Evolutionary conservation across 2,888 invertebrate genomes (phyloP).

Genomic region (Morpho achilles): DNA sequence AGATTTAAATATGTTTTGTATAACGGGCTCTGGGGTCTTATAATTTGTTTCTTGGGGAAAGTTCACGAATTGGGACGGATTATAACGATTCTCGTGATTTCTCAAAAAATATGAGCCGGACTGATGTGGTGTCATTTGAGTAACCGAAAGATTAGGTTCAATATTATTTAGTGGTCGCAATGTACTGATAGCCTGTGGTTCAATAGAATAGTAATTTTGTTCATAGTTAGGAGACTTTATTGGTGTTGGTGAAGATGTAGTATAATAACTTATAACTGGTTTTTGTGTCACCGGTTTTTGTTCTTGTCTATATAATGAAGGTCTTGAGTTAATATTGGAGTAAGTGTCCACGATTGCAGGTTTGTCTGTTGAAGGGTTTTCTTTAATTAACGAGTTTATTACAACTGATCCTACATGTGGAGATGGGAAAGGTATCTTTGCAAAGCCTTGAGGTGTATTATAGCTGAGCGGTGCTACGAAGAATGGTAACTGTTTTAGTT

Average conservation of each 20-base stretch:
- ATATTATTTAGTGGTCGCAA: slow-evolving; percentile 45
- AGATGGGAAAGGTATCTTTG: slow-evolving; percentile 91
- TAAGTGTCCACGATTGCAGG: slow-evolving; percentile 36
- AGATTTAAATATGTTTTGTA: slow-evolving; percentile 43
- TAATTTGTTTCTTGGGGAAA: slow-evolving; percentile 42
- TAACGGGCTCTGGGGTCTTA: slow-evolving; percentile 36
- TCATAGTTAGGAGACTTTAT: slow-evolving; percentile 44
- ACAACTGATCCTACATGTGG: slow-evolving; percentile 93
- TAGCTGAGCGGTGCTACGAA: slow-evolving; percentile 93
- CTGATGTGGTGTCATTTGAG: slow-evolving; percentile 39
- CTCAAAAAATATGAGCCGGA: slow-evolving; percentile 52
- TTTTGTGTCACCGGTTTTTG: slow-evolving; percentile 60
- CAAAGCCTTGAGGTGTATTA: slow-evolving; percentile 89
- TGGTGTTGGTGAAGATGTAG: slow-evolving; percentile 55
- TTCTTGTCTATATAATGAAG: slow-evolving; percentile 40
- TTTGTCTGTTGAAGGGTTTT: slow-evolving; percentile 35
- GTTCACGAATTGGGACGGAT: slow-evolving; percentile 42
- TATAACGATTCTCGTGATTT: slow-evolving; percentile 48
- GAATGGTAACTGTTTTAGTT: slow-evolving; percentile 87
- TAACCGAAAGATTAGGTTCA: slow-evolving; percentile 32
- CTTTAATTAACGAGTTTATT: slow-evolving; percentile 78
- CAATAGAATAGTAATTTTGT: slow-evolving; percentile 63
- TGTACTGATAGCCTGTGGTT: slow-evolving; percentile 62
- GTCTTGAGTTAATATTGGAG: slow-evolving; percentile 44
- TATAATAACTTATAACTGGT: slow-evolving; percentile 63